Percentiles rank a stretch among this genome's conserved stretches.
Evolutionary conservation across 1,140 invertebrate species (phyloP).

Genomic region (Eurosta solidaginis): DNA sequence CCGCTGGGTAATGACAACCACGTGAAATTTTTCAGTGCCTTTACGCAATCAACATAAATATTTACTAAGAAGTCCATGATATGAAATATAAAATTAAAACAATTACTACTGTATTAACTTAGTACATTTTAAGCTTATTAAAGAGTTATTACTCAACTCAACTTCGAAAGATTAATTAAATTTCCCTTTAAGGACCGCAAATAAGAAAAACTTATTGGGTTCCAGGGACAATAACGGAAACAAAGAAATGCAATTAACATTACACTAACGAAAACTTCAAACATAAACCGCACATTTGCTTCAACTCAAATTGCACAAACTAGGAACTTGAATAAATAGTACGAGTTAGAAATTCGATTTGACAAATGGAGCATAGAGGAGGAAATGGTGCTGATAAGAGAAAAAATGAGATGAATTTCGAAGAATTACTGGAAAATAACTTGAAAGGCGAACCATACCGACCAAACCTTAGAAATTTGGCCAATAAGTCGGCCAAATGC

Average conservation of each 20-base stretch:
- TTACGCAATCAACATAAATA: too few relatives aligned
- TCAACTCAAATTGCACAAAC: not conserved
- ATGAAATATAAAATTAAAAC: too few relatives aligned
- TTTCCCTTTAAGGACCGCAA: not conserved
- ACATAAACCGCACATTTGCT: slow-evolving; percentile 23
- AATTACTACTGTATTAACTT: too few relatives aligned
- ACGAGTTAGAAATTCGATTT: not conserved
- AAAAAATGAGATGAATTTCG: too few relatives aligned
- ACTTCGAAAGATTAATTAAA: not conserved
- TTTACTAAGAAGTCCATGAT: too few relatives aligned
- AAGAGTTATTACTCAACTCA: too few relatives aligned
- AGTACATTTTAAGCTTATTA: too few relatives aligned
- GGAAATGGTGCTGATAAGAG: too few relatives aligned
- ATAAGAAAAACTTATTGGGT: not conserved
- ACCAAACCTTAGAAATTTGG: not conserved
- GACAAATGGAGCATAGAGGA: not conserved
- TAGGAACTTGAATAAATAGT: too few relatives aligned
- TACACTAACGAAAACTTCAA: slow-evolving; percentile 1
- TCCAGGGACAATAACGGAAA: not conserved
- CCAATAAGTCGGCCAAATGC: not conserved
- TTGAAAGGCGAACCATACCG: not conserved
- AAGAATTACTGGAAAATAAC: too few relatives aligned
- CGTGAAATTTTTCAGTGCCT: too few relatives aligned
- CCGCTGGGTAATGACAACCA: too few relatives aligned
- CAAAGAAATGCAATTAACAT: slow-evolving; percentile 22